A percentile compares a stretch with the other conserved stretches of the same genome.
phyloP scores from a whole-genome alignment of 1,140 invertebrate species.

The Belonocnema kinseyi region DNA sequence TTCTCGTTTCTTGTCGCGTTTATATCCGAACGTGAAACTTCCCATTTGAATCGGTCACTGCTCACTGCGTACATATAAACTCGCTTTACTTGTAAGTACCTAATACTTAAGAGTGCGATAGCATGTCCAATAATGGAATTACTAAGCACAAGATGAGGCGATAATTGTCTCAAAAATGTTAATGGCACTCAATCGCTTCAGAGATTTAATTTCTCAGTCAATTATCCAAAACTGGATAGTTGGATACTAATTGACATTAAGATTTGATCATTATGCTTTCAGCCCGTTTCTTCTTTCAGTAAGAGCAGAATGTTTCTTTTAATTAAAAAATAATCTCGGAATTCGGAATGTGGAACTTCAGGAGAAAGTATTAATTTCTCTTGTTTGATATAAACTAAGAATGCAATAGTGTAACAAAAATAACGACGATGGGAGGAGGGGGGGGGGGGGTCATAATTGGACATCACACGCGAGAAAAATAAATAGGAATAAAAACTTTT shows the following conservation, averaged over 20 bases:
- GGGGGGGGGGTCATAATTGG: too few relatives aligned
- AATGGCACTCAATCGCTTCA: background rate
- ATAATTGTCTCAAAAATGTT: conserved; percentile 8
- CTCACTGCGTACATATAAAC: background rate
- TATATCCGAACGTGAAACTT: conserved; percentile 17
- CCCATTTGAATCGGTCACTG: conserved; percentile 21
- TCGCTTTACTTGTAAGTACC: background rate
- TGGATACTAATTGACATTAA: background rate
- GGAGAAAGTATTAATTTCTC: background rate
- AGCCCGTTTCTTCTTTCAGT: background rate
- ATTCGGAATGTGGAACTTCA: background rate
- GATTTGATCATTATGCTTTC: conserved; percentile 12
- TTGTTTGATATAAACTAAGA: too few relatives aligned
- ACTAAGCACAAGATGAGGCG: background rate
- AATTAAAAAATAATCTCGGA: too few relatives aligned
- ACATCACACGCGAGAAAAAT: too few relatives aligned
- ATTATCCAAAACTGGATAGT: conserved; percentile 2
- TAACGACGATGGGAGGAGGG: too few relatives aligned
- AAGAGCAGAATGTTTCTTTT: background rate
- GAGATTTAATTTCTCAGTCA: conserved; percentile 6
- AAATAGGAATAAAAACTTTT: too few relatives aligned
- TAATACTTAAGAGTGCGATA: background rate
- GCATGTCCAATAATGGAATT: background rate
- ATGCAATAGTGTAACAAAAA: too few relatives aligned
- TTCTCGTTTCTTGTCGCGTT: conserved; percentile 29